phyloP scores from a whole-genome alignment of 2,797 vertebrate genomes.

The Balearica regulorum region DNA sequence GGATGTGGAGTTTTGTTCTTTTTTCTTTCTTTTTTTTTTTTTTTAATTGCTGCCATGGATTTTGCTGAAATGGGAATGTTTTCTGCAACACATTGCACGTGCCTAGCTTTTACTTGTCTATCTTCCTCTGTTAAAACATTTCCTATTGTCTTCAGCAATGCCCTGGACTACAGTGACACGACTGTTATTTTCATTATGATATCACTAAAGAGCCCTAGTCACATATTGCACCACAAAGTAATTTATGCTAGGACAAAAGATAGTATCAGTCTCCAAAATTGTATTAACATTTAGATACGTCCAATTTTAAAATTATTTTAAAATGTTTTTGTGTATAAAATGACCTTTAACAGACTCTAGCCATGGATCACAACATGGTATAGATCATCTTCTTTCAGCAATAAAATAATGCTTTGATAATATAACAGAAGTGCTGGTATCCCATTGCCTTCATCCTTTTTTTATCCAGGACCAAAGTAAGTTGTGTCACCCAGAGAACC shows the following conservation, averaged over 20 bases:
- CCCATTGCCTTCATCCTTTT: background rate
- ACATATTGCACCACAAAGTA: background rate
- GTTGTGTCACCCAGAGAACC: background rate
- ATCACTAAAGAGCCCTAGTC: background rate
- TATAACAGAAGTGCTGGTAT: background rate
- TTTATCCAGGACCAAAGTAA: background rate
- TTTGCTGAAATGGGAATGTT: background rate
- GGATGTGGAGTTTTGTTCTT: background rate
- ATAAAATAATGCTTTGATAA: background rate
- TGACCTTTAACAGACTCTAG: background rate
- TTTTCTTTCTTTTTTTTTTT: background rate
- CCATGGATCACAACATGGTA: background rate
- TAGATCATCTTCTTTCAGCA: background rate
- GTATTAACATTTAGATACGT: background rate
- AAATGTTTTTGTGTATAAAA: background rate
- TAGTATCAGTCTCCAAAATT: background rate
- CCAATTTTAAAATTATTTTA: background rate
- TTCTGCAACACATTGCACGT: background rate
- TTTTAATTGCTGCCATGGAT: background rate
- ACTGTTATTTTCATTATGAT: background rate
- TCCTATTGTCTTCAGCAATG: background rate
- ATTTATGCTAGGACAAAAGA: background rate
- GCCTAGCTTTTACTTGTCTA: background rate
- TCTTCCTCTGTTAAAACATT: background rate
- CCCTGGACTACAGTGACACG: background rate